These are phyloP conservation scores for Eupelmus urozonus DNA, from an alignment of 2,888 invertebrate species.

Conservation along the genomic window DNA sequence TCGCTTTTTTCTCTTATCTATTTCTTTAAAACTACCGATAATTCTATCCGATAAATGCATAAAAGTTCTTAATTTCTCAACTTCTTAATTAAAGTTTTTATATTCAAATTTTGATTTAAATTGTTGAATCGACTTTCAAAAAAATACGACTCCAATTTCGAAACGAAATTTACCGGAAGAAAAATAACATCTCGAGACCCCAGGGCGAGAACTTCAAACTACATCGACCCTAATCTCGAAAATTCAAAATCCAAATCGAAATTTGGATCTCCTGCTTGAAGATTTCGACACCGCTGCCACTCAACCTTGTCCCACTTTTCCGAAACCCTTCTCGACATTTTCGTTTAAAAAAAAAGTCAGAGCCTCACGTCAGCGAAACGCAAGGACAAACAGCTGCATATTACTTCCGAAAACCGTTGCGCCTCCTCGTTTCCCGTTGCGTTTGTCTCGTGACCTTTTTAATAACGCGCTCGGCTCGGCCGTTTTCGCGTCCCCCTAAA, in stretches of 20 bases:
- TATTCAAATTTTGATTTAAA: no score
- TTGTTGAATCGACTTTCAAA: no score
- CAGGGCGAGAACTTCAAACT: neutral
- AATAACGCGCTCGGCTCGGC: constrained; percentile 64
- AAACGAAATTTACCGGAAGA: no score
- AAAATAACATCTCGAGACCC: no score
- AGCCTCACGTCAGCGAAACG: constrained; percentile 37
- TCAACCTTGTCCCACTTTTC: constrained; percentile 2
- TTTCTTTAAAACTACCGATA: no score
- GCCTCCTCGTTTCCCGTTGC: constrained; percentile 50
- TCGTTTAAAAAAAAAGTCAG: neutral
- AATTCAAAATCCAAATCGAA: neutral
- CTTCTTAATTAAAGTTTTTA: no score
- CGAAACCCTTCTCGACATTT: neutral
- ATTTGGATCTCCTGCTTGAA: neutral
- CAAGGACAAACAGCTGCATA: constrained; percentile 67
- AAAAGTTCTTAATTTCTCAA: no score
- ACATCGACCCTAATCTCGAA: constrained; percentile 6
- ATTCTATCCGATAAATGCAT: no score
- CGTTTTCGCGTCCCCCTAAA: no score
- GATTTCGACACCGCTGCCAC: neutral
- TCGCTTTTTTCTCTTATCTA: no score
- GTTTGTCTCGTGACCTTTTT: constrained; percentile 67
- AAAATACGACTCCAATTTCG: no score
- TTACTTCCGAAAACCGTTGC: constrained; percentile 69